Percentiles rank a stretch among this genome's conserved stretches.
Conservation (phyloP, 2,888 invertebrate genomes). For the Mechanitis mazaeus region DNA sequence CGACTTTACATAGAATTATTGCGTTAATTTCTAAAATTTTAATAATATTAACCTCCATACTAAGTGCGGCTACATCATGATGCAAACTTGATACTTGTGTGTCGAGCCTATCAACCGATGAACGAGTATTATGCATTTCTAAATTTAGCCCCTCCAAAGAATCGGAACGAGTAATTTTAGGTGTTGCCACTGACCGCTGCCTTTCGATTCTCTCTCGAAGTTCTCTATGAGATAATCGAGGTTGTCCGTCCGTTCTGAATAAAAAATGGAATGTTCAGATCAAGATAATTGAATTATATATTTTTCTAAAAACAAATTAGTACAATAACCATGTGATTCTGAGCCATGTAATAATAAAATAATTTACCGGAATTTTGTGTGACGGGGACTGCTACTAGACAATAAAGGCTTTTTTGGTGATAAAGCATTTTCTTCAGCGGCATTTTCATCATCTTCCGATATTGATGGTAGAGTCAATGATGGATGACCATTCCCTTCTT, state of each 20-base stretch:
- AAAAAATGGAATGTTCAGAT: constrained; percentile 10
- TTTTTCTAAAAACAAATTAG: background rate
- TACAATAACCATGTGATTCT: background rate
- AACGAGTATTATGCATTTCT: constrained; percentile 72
- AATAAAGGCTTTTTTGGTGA: constrained; percentile 78
- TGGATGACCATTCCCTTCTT: constrained; percentile 86
- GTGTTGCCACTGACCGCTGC: constrained; percentile 79
- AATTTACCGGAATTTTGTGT: constrained; percentile 76
- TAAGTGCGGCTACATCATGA: constrained; percentile 90
- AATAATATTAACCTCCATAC: constrained; percentile 80
- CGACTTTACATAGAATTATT: too few relatives aligned
- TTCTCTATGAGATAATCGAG: constrained; percentile 62
- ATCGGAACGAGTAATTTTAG: constrained; percentile 71
- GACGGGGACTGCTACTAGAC: constrained; percentile 81
- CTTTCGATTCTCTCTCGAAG: constrained; percentile 82
- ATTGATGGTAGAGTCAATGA: constrained; percentile 93
- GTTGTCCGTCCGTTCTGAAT: constrained; percentile 55
- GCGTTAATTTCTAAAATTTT: background rate
- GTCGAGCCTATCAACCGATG: constrained; percentile 84
- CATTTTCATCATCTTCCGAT: constrained; percentile 96
- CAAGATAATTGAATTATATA: too few relatives aligned
- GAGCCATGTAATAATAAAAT: background rate
- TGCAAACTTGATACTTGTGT: constrained; percentile 88
- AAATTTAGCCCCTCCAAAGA: constrained; percentile 79
- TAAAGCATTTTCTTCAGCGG: constrained; percentile 83